Percentiles rank a stretch among this genome's conserved stretches.
These are phyloP conservation scores for Pantherophis alleghaniensis DNA, from an alignment of 2,797 vertebrate genomes.

Conservation along the genomic window DNA sequence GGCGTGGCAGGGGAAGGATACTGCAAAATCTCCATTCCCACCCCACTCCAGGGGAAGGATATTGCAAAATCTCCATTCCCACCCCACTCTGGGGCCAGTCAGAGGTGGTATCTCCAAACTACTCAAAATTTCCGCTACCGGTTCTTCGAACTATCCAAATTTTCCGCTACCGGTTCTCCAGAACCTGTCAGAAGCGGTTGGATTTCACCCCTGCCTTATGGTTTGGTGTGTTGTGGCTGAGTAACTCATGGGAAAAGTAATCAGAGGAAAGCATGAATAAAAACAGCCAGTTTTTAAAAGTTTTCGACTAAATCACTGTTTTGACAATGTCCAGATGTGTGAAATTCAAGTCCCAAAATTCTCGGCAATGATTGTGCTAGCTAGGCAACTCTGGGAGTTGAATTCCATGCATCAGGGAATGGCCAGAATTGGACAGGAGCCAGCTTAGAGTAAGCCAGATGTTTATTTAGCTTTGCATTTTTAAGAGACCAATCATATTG, in stretches of 20 bases:
- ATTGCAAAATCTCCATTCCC: too few species aligned
- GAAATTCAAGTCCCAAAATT: background rate
- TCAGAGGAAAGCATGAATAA: background rate
- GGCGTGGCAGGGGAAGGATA: too few species aligned
- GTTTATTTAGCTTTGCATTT: background rate
- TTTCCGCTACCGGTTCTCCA: too few species aligned
- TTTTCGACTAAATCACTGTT: background rate
- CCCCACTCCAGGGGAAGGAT: too few species aligned
- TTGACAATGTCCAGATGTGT: background rate
- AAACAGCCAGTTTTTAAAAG: background rate
- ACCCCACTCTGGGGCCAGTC: too few species aligned
- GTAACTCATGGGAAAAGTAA: background rate
- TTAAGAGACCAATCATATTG: background rate
- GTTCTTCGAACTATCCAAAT: too few species aligned
- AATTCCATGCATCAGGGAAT: background rate
- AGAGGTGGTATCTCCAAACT: too few species aligned
- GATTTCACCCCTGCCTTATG: background rate
- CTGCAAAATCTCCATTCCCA: too few species aligned
- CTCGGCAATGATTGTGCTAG: background rate
- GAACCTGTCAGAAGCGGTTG: too few species aligned
- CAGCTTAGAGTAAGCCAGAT: background rate
- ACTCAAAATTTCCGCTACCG: too few species aligned
- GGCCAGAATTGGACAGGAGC: background rate
- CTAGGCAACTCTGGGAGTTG: background rate
- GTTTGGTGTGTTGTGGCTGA: background rate